Evolutionary conservation across 1,140 invertebrate genomes (phyloP).

Genomic region (Sesamia nonagrioides): DNA sequence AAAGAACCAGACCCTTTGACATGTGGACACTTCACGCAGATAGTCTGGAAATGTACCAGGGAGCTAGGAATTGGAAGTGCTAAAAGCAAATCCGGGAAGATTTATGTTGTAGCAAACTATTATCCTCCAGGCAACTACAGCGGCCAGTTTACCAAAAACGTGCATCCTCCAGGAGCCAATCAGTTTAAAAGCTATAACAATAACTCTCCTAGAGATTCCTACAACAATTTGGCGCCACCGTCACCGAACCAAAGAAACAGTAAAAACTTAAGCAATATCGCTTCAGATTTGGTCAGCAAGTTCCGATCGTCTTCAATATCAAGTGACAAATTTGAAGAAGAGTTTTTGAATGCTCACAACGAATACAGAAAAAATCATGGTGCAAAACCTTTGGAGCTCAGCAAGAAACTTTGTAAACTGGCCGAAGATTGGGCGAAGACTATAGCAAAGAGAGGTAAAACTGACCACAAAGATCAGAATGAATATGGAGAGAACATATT

Average conservation of each 20-base stretch:
- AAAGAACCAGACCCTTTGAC: slow-evolving; percentile 89
- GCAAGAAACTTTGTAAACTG: slow-evolving; percentile 91
- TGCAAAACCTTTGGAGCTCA: slow-evolving; percentile 90
- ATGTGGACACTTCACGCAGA: slow-evolving; percentile 92
- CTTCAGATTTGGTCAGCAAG: slow-evolving; percentile 76
- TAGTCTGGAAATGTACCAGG: slow-evolving; percentile 92
- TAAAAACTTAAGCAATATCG: slow-evolving; percentile 74
- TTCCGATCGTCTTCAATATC: slow-evolving; percentile 73
- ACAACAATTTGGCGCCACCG: slow-evolving; percentile 65
- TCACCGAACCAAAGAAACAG: slow-evolving; percentile 75
- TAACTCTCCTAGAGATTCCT: slow-evolving; percentile 59
- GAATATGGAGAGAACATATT: slow-evolving; percentile 95
- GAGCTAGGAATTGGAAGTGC: slow-evolving; percentile 93
- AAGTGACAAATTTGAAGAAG: slow-evolving; percentile 87
- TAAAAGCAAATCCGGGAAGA: slow-evolving; percentile 88
- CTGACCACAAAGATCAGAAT: slow-evolving; percentile 92
- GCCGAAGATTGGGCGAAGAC: slow-evolving; percentile 94
- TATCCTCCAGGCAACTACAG: slow-evolving; percentile 94
- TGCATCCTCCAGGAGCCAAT: slow-evolving; percentile 86
- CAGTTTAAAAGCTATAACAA: slow-evolving; percentile 67
- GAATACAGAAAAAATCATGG: slow-evolving; percentile 91
- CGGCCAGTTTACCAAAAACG: slow-evolving; percentile 91
- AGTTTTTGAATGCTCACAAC: slow-evolving; percentile 93
- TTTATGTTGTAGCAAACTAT: slow-evolving; percentile 93
- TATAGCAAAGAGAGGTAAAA: slow-evolving; percentile 89